phyloP scores from a whole-genome alignment of 2,797 vertebrate species.

The Dendrocincla tyrannina region DNA sequence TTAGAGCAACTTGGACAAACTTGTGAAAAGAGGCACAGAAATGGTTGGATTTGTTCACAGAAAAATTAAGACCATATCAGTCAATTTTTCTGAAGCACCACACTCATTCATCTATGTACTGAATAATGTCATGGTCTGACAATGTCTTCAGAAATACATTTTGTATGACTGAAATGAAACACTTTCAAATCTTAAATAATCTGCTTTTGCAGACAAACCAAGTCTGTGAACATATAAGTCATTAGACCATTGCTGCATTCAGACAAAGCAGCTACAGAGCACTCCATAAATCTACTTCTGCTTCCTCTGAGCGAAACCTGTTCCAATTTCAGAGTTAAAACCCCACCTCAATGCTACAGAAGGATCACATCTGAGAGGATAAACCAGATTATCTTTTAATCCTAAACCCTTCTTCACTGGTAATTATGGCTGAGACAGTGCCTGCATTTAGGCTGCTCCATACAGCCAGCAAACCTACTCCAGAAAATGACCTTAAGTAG shows the following conservation, averaged over 20 bases:
- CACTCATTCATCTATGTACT: not conserved
- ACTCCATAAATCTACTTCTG: not conserved
- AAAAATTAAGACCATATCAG: not conserved
- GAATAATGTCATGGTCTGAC: not conserved
- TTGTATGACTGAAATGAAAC: not conserved
- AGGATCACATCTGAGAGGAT: not conserved
- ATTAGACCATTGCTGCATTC: not conserved
- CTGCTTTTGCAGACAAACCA: not conserved
- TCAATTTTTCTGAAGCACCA: not conserved
- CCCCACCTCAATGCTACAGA: not conserved
- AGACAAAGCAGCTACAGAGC: not conserved
- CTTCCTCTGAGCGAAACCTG: not conserved
- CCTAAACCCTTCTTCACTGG: not conserved
- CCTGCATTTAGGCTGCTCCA: not conserved
- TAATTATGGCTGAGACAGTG: not conserved
- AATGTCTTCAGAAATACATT: not conserved
- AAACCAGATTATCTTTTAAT: not conserved
- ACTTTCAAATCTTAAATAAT: not conserved
- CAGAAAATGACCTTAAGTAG: not conserved
- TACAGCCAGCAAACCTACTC: not conserved
- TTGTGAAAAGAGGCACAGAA: not conserved
- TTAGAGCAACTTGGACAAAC: slow-evolving; percentile 9
- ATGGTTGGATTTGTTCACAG: not conserved
- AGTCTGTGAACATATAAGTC: not conserved
- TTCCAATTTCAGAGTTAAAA: not conserved